Evolutionary conservation across 2,888 invertebrate genomes (phyloP), one percentile per base, ranked within the genome.

Genomic region (Aphidoletes aphidimyza): DNA sequence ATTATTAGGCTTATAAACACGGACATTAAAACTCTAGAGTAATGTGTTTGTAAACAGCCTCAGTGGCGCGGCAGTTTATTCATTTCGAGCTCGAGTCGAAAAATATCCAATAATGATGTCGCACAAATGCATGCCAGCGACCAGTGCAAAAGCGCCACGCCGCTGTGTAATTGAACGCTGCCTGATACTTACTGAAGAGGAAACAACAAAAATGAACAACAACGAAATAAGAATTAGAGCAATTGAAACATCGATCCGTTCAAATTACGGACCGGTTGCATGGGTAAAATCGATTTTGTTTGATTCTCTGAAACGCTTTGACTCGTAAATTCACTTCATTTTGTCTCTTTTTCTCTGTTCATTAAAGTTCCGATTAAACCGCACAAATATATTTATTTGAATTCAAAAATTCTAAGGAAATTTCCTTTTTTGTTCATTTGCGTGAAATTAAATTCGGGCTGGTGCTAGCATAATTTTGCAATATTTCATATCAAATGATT

Each of bases 41-140:
- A 54, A 54, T 54, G 54, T 11, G 22, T 54, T 54, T 54, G 54
- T 54, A 54, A 54, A 54, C 54, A 54, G 54, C 26, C n/a, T 54
- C 42, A 42, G 14, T 42, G n/a, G 42, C 26, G 47, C 47, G 8
- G 2, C 47, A 19, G 22, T 54, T 54, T 22, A 22, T 26, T 9
- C n/a, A n/a, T n/a, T n/a, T n/a, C n/a, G n/a, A n/a, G n/a, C n/a
- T n/a, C n/a, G n/a, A n/a, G n/a, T n/a, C 17, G 11, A 49, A 49
- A 49, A 19, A 17, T 8, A 49, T 2, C 49, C 14, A 19, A 49
- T 19, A 54, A 54, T 22, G 11, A 22, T n/a, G 54, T 26, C 54
- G 11, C 54, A 26, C n/a, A 54, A 22, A 17, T 17, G 22, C 54
- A 19, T 19, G 17, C 11, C 19, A 2, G 54, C 22, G 22, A 49